Evolutionary conservation across 1,140 invertebrate genomes (phyloP), one percentile per base, ranked within the genome.

Genomic region (Reticulitermes speratus): DNA sequence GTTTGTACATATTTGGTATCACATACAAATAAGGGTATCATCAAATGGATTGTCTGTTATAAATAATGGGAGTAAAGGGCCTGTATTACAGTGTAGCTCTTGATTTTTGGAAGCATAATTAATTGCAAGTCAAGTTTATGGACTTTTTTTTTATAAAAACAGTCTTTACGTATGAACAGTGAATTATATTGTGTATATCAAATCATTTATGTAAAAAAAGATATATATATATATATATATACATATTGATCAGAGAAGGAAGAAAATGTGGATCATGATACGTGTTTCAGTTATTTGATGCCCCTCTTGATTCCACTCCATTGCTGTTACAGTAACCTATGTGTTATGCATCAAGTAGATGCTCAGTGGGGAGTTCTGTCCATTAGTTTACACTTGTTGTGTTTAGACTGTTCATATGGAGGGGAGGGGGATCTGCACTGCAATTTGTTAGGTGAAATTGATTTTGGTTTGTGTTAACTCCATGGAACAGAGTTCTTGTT

Each of bases 181-280:
- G 65, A 75, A 75, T 75, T 75, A 75, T 75, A 75, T 75, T 75
- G 65, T 75, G 65, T 75, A 75, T 75, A 75, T 75, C 25, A n/a
- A 75, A 75, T 75, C 65, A 75, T 9, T 75, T 75, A 75, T 75
- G 65, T 75, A 75, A 75, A 75, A 75, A 75, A 75, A 30, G n/a
- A n/a, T n/a, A 75, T 8, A 75, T 8, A 30, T 25, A 38, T 38
- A 38, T 38, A 59, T 14, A 59, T 59, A 75, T 8, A 75, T 8
- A 30, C 8, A 75, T 75, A 75, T 75, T 75, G 65, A 75, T 5
- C 65, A 75, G n/a, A 75, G 25, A 75, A 30, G 65, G n/a, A 75
- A 75, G 9, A 75, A 30, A 75, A 75, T 75, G 65, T 75, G 65
- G 65, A n/a, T 75, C n/a, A 75, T 75, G 65, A n/a, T 30, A 21